Conservation (phyloP, 2,797 vertebrate species). For the Natrix natrix region DNA sequence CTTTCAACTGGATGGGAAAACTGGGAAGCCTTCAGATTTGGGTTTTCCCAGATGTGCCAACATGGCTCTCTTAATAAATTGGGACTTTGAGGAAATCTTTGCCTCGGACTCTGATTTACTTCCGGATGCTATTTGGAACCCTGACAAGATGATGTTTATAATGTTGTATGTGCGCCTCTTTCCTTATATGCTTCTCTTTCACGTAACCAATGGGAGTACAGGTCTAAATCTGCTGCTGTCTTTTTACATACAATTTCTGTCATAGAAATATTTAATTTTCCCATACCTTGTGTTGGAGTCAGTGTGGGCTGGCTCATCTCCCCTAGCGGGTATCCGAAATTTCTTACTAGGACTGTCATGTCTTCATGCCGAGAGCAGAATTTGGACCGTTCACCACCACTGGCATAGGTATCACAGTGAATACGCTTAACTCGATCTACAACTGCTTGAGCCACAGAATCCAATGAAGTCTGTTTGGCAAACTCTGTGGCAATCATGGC, state of each 20-base stretch:
- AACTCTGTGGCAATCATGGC: slow-evolving; percentile 96
- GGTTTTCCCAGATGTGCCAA: too few relatives aligned
- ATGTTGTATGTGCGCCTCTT: neutral
- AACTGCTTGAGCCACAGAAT: slow-evolving; percentile 90
- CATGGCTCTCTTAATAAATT: too few relatives aligned
- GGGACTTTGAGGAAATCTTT: too few relatives aligned
- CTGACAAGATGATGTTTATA: neutral
- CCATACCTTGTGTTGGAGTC: slow-evolving; percentile 69
- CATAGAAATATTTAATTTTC: neutral
- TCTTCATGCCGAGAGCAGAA: slow-evolving; percentile 90
- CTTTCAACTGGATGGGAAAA: too few relatives aligned
- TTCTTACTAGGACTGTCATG: slow-evolving; percentile 94
- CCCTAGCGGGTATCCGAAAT: slow-evolving; percentile 85
- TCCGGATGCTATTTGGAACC: too few relatives aligned
- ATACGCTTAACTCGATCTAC: slow-evolving; percentile 92
- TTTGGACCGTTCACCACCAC: slow-evolving; percentile 85
- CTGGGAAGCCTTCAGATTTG: too few relatives aligned
- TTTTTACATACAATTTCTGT: neutral
- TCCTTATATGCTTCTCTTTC: neutral
- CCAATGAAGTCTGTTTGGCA: slow-evolving; percentile 87
- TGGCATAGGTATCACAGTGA: slow-evolving; percentile 89
- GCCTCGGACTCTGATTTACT: too few relatives aligned
- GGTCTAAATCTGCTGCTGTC: neutral
- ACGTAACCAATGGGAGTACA: neutral
- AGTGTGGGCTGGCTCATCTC: slow-evolving; percentile 74